Conservation (phyloP, 2,888 invertebrate genomes). For the Metacarcinus magister region DNA sequence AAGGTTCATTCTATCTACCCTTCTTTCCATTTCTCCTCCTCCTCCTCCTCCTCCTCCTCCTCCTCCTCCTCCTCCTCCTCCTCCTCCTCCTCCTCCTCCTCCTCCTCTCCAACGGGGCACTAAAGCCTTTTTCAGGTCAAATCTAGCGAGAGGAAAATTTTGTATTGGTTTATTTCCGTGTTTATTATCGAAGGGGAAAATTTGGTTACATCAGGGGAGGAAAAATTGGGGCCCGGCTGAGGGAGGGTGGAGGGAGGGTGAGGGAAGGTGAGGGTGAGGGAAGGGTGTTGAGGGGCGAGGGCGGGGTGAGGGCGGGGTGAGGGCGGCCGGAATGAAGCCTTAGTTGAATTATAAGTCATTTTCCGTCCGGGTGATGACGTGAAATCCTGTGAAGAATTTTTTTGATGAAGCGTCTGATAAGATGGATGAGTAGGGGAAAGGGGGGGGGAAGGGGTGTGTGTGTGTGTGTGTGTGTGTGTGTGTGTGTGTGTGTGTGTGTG, state of each 20-base stretch:
- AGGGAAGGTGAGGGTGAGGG: background rate
- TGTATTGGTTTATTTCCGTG: background rate
- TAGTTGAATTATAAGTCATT: constrained; percentile 17
- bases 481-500: constrained; percentile 13
- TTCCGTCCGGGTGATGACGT: background rate
- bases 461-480: constrained; percentile 18
- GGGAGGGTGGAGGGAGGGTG: background rate
- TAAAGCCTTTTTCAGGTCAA: background rate
- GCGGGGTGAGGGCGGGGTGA: constrained; percentile 7
- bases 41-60: background rate
- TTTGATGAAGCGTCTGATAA: background rate
- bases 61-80: background rate
- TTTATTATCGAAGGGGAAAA: background rate
- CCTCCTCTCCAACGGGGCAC: background rate
- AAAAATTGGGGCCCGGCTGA: background rate
- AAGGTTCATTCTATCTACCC: background rate
- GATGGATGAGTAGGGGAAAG: background rate
- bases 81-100: background rate
- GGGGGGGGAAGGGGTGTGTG: background rate
- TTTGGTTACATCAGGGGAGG: background rate
- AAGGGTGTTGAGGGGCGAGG: background rate
- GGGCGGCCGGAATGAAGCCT: background rate
- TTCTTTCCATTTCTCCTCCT: background rate
- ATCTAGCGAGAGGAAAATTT: background rate
- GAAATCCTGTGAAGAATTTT: background rate